A percentile compares a stretch with the other conserved stretches of the same genome.
phyloP scores from a whole-genome alignment of 2,888 invertebrate species.

The Cataglyphis livida region DNA sequence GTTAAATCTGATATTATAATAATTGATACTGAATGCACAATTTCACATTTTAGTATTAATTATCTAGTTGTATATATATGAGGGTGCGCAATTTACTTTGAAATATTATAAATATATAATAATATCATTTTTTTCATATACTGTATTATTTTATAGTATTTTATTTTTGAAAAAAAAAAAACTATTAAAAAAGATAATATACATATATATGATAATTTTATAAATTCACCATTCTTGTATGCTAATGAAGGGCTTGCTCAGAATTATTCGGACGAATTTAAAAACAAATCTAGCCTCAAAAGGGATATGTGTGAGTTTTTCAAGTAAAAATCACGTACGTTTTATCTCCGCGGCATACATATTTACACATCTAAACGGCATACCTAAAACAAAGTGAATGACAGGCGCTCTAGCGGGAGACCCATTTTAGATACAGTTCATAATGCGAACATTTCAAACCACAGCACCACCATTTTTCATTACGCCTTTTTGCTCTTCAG shows the following conservation, averaged over 20 bases:
- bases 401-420: conserved; percentile 52
- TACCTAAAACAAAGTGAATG: conserved; percentile 59
- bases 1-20: conserved; percentile 3
- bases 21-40: conserved; percentile 8
- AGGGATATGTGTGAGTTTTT: conserved; percentile 20
- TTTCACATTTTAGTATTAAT: conserved; percentile 8
- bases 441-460: conserved; percentile 68
- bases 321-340: conserved; percentile 41
- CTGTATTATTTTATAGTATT: background rate
- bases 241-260: conserved; percentile 40
- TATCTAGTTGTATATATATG: background rate
- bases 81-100: conserved; percentile 1
- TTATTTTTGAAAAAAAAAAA: background rate
- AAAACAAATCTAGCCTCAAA: conserved; percentile 28
- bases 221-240: background rate
- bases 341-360: conserved; percentile 37
- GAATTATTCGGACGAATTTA: conserved; percentile 30
- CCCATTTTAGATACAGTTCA: conserved; percentile 71
- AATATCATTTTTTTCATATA: background rate
- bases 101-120: conserved; percentile 15
- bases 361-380: conserved; percentile 54
- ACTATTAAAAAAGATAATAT: background rate
- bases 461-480: conserved; percentile 65
- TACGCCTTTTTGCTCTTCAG: conserved; percentile 62
- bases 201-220: conserved; percentile 16